Evolutionary conservation across 2,113 vertebrate species (phyloP).

Genomic region (Nicator chloris): DNA sequence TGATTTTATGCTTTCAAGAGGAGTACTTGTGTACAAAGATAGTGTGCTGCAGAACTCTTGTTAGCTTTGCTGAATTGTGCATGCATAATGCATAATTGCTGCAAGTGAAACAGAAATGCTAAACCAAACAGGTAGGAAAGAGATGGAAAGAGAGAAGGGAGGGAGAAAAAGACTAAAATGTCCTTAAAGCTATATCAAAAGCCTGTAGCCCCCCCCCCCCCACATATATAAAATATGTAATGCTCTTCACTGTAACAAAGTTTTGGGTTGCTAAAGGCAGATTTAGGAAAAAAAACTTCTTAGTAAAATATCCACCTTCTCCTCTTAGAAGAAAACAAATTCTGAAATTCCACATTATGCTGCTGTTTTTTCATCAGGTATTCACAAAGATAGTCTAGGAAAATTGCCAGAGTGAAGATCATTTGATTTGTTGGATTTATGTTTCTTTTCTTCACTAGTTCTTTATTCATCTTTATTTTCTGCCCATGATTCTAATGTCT

Average conservation of each 20-base stretch:
- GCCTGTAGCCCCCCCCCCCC: too few species aligned
- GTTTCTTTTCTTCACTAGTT: not conserved
- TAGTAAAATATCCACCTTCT: not conserved
- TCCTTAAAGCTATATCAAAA: not conserved
- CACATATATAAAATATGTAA: too few species aligned
- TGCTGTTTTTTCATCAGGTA: not conserved
- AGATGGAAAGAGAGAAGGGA: not conserved
- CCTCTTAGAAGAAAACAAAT: not conserved
- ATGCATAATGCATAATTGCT: not conserved
- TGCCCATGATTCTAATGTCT: not conserved
- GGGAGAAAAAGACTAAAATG: not conserved
- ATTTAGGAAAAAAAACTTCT: not conserved
- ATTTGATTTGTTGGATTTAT: not conserved
- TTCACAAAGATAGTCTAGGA: not conserved
- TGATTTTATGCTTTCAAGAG: conserved; percentile 13
- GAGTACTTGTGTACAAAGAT: not conserved
- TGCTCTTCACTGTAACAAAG: not conserved
- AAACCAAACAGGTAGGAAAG: conserved; percentile 9
- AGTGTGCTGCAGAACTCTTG: not conserved
- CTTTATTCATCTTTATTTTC: not conserved
- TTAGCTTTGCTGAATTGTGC: not conserved
- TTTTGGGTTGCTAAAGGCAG: not conserved
- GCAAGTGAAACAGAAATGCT: not conserved
- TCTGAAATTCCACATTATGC: not conserved
- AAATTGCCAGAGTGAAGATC: not conserved